Conservation (phyloP, 2,888 invertebrate genomes). For the Andricus quercusramuli region DNA sequence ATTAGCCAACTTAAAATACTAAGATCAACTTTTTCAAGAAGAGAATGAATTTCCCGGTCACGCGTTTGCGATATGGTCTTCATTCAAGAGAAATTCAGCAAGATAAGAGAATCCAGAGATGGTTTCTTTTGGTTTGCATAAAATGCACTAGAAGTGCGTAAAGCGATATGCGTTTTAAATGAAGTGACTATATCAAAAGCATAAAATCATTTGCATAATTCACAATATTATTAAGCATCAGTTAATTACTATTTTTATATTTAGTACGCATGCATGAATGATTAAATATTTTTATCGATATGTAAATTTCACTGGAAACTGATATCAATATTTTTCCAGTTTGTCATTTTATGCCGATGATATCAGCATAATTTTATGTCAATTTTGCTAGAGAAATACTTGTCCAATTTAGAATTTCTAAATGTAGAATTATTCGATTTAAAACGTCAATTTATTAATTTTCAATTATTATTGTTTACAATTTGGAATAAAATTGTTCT, state of each 20-base stretch:
- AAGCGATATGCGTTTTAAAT: neutral
- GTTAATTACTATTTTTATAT: neutral
- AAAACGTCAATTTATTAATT: too few species aligned
- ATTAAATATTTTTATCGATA: neutral
- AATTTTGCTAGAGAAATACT: too few species aligned
- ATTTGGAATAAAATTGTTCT: too few species aligned
- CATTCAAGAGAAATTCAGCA: conserved; percentile 34
- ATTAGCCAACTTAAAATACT: neutral
- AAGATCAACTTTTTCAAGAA: conserved; percentile 4
- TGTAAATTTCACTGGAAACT: neutral
- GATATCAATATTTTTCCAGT: neutral
- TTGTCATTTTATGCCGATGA: neutral
- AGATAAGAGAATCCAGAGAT: conserved; percentile 13
- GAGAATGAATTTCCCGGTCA: conserved; percentile 7
- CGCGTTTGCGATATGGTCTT: conserved; percentile 7
- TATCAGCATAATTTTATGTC: too few species aligned
- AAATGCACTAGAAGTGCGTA: neutral
- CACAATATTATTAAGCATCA: neutral
- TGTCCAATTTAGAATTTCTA: too few species aligned
- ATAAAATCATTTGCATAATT: neutral
- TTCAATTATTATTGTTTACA: too few species aligned
- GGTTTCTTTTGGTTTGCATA: conserved; percentile 9
- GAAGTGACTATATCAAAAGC: neutral
- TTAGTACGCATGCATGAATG: too few species aligned
- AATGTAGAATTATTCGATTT: too few species aligned